A percentile compares a stretch with the other conserved stretches of the same genome.
Conservation (phyloP, 2,888 invertebrate genomes). For the Arge pagana region DNA sequence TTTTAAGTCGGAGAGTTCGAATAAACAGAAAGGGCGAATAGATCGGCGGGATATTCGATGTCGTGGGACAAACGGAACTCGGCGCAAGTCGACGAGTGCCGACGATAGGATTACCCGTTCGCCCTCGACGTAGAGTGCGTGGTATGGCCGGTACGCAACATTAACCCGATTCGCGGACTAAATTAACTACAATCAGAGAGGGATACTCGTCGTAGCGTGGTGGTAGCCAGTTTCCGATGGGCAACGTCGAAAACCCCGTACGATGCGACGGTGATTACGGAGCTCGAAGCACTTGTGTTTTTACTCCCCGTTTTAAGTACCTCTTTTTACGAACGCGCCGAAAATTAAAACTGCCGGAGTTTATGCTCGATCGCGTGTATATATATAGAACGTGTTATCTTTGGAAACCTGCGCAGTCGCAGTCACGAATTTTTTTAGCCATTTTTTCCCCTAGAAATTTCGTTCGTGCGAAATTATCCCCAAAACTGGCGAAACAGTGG, state of each 20-base stretch:
- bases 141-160: constrained; percentile 48
- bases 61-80: not conserved
- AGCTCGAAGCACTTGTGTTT: constrained; percentile 20
- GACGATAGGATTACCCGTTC: not conserved
- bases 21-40: too few relatives aligned
- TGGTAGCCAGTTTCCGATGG: not conserved
- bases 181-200: constrained; percentile 57
- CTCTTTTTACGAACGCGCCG: constrained; percentile 1
- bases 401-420: too few relatives aligned
- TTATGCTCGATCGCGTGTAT: too few relatives aligned
- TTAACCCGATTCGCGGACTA: constrained; percentile 57
- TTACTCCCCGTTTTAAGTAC: not conserved
- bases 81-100: not conserved
- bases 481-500: too few relatives aligned
- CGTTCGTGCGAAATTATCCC: too few relatives aligned
- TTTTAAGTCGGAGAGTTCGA: too few relatives aligned
- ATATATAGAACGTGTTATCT: too few relatives aligned
- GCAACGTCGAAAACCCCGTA: constrained; percentile 2
- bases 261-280: constrained; percentile 32
- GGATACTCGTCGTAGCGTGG: not conserved
- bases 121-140: not conserved
- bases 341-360: too few relatives aligned
- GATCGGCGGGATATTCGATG: constrained; percentile 6
- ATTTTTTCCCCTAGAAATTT: too few relatives aligned
- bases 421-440: too few relatives aligned